These are phyloP conservation scores for Hydrotaea diabolus DNA, from an alignment of 2,888 invertebrate genomes.

Conservation along the genomic window DNA sequence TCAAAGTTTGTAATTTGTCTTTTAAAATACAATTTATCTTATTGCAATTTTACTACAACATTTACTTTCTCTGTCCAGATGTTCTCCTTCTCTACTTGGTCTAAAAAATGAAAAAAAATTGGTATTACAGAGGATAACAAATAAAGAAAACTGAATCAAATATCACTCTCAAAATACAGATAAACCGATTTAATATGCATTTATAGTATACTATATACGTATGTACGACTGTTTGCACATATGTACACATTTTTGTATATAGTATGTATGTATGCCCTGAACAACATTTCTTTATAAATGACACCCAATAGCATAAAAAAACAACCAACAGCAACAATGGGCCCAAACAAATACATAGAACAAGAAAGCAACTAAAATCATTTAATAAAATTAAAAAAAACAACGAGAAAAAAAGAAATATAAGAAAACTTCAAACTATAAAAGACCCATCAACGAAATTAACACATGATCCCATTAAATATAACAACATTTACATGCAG, in stretches of 20 bases:
- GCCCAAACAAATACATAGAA: neutral
- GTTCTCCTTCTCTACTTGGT: neutral
- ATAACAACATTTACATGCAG: constrained; percentile 24
- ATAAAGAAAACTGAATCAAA: neutral
- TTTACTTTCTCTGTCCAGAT: constrained; percentile 17
- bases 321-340: constrained; percentile 12
- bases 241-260: neutral
- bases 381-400: neutral
- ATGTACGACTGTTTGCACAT: too few relatives aligned
- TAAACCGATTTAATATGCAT: neutral
- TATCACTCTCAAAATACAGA: neutral
- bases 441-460: constrained; percentile 36
- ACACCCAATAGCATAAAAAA: neutral
- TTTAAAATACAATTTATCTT: constrained; percentile 63
- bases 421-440: constrained; percentile 33
- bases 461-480: constrained; percentile 55
- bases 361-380: neutral
- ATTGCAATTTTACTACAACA: constrained; percentile 46
- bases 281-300: constrained; percentile 39
- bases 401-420: neutral
- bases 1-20: constrained; percentile 62
- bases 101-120: neutral
- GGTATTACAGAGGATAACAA: neutral
- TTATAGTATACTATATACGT: too few relatives aligned
- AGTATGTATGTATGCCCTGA: neutral